Evolutionary conservation across 1,140 invertebrate species (phyloP).

Genomic region (Neuroterus valhalla): DNA sequence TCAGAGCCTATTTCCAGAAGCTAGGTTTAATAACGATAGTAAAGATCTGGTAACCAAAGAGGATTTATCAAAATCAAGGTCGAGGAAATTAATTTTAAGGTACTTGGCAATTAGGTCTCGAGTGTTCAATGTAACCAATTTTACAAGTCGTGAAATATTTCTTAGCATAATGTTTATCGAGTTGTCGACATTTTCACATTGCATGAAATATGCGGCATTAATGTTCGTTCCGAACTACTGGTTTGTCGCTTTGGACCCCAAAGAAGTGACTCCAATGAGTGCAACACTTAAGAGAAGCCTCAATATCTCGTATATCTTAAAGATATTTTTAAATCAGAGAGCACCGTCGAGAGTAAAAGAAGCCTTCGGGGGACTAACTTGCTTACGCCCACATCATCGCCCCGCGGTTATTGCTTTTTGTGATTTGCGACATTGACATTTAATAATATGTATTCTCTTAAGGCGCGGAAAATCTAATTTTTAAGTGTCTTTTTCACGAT

Average conservation of each 20-base stretch:
- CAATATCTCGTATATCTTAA: constrained; percentile 10
- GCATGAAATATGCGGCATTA: background rate
- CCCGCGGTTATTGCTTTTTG: background rate
- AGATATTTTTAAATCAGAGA: constrained; percentile 7
- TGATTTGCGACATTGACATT: background rate
- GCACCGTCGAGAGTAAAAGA: background rate
- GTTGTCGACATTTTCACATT: too few relatives aligned
- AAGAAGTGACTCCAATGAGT: background rate
- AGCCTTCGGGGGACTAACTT: background rate
- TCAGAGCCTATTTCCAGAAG: too few relatives aligned
- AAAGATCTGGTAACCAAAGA: too few relatives aligned
- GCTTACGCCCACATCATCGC: background rate
- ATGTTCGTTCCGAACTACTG: background rate
- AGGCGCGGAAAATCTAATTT: too few relatives aligned
- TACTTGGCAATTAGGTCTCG: too few relatives aligned
- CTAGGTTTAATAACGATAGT: too few relatives aligned
- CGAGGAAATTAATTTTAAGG: too few relatives aligned
- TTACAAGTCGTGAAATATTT: too few relatives aligned
- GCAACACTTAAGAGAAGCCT: constrained; percentile 13
- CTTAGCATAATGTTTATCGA: too few relatives aligned
- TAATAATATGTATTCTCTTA: background rate
- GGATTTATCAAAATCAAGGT: too few relatives aligned
- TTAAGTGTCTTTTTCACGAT: too few relatives aligned
- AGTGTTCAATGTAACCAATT: too few relatives aligned
- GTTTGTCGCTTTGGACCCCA: background rate